Conservation (phyloP, 2,113 vertebrate genomes). For the Daboia siamensis region DNA sequence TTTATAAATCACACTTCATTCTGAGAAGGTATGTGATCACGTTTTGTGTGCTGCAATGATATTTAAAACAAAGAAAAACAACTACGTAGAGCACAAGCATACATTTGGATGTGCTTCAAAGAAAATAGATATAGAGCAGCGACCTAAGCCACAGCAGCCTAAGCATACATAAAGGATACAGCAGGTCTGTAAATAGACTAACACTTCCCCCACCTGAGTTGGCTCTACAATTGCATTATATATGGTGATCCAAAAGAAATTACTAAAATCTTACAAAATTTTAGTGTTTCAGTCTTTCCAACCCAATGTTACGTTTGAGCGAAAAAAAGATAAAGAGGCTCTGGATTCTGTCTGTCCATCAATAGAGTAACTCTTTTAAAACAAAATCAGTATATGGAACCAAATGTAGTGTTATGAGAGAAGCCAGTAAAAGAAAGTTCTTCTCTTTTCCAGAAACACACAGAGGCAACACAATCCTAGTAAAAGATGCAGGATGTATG, state of each 20-base stretch:
- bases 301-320: not conserved
- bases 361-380: not conserved
- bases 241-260: not conserved
- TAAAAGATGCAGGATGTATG: not conserved
- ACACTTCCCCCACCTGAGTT: not conserved
- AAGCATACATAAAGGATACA: not conserved
- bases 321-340: not conserved
- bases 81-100: not conserved
- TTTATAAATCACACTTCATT: not conserved
- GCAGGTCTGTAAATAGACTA: not conserved
- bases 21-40: not conserved
- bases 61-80: not conserved
- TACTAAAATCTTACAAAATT: not conserved
- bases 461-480: not conserved
- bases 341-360: not conserved
- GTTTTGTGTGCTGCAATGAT: not conserved
- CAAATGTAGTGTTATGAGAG: not conserved
- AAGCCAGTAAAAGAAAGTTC: not conserved
- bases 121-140: not conserved
- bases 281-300: not conserved
- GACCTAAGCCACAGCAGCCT: not conserved
- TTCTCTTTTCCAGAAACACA: not conserved
- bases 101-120: not conserved
- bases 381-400: not conserved
- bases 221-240: not conserved